Base-by-base conservation (phyloP, 2,888 invertebrate genomes). In the Clitarchus hookeri region DNA sequence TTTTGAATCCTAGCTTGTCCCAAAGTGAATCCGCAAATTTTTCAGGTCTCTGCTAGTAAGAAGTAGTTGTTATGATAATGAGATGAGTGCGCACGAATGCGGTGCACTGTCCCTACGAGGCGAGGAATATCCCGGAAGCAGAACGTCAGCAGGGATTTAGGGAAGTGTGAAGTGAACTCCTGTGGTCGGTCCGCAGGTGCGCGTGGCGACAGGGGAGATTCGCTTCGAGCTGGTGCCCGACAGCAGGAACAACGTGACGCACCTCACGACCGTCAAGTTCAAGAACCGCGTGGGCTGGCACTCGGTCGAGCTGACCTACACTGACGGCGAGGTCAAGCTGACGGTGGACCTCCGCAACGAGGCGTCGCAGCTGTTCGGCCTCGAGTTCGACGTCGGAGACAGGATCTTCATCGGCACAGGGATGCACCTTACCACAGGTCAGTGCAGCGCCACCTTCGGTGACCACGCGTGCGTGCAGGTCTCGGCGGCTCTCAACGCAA, bases 161-260 rank as follows among this genome's bases (percentile, higher is more conserved):
- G n/a, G n/a, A 36, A 36, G 36, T 36, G 2, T 36, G 36, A 36
- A 36, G 36, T 36, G 4, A 36, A 1, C 89, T 53, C 36, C 36
- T 36, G 2, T 36, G 36, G 48, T 48, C 6, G 48, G 48, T 16
- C n/a, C n/a, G 12, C 89, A 96, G 96, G 93, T 97, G 53, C 94
- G 96, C 86, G 94, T 96, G 90, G 95, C 96, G 16, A 96, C 96
- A 91, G 97, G 97, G 91, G 97, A 97, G 92, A 95, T 97, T 87
- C 93, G 97, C 89, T 97, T 97, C 90, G 96, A 97, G 91, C 92
- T 97, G 85, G 94, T 95, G 65, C 95, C 96, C 77, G 95, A 96
- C 89, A 92, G 94, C 79, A 94, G 94, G 65, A 96, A 96, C 89
- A 97, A 97, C 90, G 93, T 95, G 3, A 97, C 96, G 0, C 95